A percentile compares a stretch with the other conserved stretches of the same genome.
Conservation (phyloP, 53 echinoderm and acorn worm genomes). For the Echinometra lucunter region DNA sequence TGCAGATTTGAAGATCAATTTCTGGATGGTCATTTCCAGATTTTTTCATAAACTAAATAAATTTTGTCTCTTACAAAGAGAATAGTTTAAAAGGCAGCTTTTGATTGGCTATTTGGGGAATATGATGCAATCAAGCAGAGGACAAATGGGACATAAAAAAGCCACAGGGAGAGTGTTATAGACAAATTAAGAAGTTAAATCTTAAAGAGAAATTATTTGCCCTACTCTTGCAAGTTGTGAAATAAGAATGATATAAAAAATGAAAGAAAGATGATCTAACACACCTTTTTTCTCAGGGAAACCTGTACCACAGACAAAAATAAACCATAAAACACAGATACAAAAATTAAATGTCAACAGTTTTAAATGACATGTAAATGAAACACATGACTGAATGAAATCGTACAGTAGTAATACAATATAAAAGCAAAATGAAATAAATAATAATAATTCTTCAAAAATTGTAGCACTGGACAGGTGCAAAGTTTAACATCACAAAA, state of each 20-base stretch:
- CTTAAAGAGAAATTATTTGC: neutral
- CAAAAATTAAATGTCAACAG: neutral
- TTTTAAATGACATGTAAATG: too few relatives aligned
- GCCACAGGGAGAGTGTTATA: neutral
- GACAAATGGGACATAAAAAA: neutral
- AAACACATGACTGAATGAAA: constrained; percentile 3
- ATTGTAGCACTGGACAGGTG: neutral
- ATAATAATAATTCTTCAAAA: neutral
- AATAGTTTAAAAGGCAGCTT: neutral
- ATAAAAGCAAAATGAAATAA: neutral
- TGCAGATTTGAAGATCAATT: neutral
- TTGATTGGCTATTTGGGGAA: neutral
- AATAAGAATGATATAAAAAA: neutral
- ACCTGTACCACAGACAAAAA: constrained; percentile 64
- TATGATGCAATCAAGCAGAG: neutral
- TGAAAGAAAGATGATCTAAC: constrained; percentile 48
- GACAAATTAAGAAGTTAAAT: neutral
- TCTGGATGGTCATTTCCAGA: neutral
- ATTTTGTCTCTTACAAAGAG: neutral
- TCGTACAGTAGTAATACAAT: neutral
- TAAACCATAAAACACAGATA: constrained; percentile 35
- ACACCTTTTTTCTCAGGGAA: constrained; percentile 64
- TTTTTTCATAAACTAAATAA: neutral
- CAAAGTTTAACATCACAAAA: neutral
- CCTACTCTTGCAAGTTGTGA: neutral